Conservation (phyloP, 1,140 invertebrate species). For the Danaus plexippus region DNA sequence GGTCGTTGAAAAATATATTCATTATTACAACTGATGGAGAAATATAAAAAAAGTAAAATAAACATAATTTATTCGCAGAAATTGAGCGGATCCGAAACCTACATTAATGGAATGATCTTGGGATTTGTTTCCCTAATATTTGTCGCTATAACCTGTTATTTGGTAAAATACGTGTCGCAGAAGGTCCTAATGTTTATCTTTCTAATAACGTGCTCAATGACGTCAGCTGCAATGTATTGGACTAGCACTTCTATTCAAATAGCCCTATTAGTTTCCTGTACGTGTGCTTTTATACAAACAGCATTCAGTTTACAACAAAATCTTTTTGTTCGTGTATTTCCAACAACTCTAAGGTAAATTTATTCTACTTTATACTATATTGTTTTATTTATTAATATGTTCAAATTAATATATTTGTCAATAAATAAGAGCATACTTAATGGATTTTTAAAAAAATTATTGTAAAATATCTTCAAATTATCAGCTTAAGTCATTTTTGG, state of each 20-base stretch:
- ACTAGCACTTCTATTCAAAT: constrained; percentile 35
- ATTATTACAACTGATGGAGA: too few relatives aligned
- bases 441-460: too few relatives aligned
- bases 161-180: constrained; percentile 35
- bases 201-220: constrained; percentile 24
- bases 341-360: constrained; percentile 42
- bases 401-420: too few relatives aligned
- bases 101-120: constrained; percentile 41
- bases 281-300: constrained; percentile 42
- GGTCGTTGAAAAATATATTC: too few relatives aligned
- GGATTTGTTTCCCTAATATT: constrained; percentile 32
- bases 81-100: constrained; percentile 41
- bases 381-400: too few relatives aligned
- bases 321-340: constrained; percentile 41
- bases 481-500: too few relatives aligned
- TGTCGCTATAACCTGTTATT: constrained; percentile 24
- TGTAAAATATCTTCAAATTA: too few relatives aligned
- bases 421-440: too few relatives aligned
- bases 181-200: constrained; percentile 34
- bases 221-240: constrained; percentile 31
- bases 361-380: not conserved
- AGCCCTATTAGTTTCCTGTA: constrained; percentile 40
- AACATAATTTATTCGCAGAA: constrained; percentile 21
- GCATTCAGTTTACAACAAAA: constrained; percentile 38
- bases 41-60: too few relatives aligned